Conservation (phyloP, 1,140 invertebrate species). For the Melipona quadrifasciata region DNA sequence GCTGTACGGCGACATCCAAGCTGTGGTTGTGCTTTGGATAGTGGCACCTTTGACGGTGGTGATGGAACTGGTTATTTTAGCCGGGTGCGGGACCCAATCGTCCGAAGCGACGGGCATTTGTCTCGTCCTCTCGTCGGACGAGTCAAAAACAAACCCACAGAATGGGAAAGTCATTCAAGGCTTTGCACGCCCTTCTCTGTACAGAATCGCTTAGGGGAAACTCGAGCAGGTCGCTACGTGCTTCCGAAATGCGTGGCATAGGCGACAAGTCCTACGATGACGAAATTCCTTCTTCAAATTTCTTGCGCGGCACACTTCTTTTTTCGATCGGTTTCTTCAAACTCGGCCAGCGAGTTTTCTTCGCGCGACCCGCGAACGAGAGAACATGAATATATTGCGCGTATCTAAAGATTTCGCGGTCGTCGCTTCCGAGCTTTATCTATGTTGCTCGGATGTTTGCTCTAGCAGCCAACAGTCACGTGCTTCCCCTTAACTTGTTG, state of each 20-base stretch:
- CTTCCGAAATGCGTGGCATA: neutral
- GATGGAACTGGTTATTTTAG: slow-evolving; percentile 72
- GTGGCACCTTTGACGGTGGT: slow-evolving; percentile 68
- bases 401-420: slow-evolving; percentile 21
- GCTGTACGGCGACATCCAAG: slow-evolving; percentile 76
- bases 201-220: neutral
- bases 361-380: neutral
- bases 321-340: neutral
- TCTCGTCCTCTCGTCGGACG: slow-evolving; percentile 76
- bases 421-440: slow-evolving; percentile 30
- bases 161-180: slow-evolving; percentile 79
- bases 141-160: slow-evolving; percentile 77
- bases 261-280: neutral
- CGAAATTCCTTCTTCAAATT: neutral
- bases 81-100: slow-evolving; percentile 74
- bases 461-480: slow-evolving; percentile 34
- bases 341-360: slow-evolving; percentile 49
- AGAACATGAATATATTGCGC: neutral
- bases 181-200: slow-evolving; percentile 14
- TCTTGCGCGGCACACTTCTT: neutral
- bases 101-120: slow-evolving; percentile 78
- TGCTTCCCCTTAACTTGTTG: slow-evolving; percentile 47
- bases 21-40: slow-evolving; percentile 69
- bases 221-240: neutral
- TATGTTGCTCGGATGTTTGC: slow-evolving; percentile 37